Base-by-base conservation (phyloP, 1,140 invertebrate species). In the Drosophila carrolli region DNA sequence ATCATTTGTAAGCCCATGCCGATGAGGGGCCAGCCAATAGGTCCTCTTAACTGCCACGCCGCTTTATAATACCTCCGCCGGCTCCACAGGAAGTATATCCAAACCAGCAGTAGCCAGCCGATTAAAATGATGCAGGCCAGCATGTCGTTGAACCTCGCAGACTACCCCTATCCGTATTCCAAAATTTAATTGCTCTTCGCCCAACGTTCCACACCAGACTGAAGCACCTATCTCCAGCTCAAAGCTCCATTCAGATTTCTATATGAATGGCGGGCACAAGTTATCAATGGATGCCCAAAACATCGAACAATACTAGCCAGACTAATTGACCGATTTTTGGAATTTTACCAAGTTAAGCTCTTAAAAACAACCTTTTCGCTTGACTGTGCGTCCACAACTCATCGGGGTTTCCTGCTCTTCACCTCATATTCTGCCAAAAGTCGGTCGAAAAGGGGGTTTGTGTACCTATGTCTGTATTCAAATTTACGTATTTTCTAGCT, bases 1-100 rank as follows among this genome's bases (percentile, higher is more conserved):
- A 91, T 90, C 90, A 91, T 91, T 32, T 91, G 71, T 35, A 81
- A 55, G 1, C 90, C 90, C 74, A 91, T 66, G 40, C 90, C 90
- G 8, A 91, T 77, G 5, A 91, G 65, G 0, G 90, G 90, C 71
- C 80, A 77, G 19, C 90, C 90, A n/a, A 86, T 38, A 4, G 90
- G 90, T 10, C 90, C 90, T 10, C 55, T 66, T 5, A 91, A 51
- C 44, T 89, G 76, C 68, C 62, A 91, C n/a, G 88, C 90, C 4
- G 67, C 75, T 37, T 58, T 72, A 8, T 91, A 91, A 40, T 70
- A 91, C 4, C 73, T 72, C 10, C 90, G 58, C 5, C 90, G 81
- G 9, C 78, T 89, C 90, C 90, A 91, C 13, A 91, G 56, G 71
- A 91, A 89, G 32, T 89, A 90, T 9, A 86, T 16, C 83, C 83